Conservation (phyloP, 2,888 invertebrate species). For the Amiota minor region DNA sequence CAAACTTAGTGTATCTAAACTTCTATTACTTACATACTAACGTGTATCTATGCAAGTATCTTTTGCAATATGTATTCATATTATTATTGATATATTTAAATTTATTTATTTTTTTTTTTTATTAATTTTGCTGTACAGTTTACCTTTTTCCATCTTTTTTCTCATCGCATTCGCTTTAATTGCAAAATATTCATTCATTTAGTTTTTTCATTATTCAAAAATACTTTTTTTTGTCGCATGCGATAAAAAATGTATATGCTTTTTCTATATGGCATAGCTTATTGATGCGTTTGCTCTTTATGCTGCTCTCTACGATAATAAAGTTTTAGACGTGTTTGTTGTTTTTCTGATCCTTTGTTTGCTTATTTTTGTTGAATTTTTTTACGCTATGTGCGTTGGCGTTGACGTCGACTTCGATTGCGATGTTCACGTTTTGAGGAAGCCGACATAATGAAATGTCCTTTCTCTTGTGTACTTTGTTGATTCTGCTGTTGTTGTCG, state of each 20-base stretch:
- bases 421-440: slow-evolving; percentile 28
- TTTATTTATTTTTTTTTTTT: background rate
- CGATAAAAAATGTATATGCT: slow-evolving; percentile 39
- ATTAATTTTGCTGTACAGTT: slow-evolving; percentile 8
- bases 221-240: slow-evolving; percentile 45
- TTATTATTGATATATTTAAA: background rate
- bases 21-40: slow-evolving; percentile 6
- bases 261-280: background rate
- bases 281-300: background rate
- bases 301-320: slow-evolving; percentile 15
- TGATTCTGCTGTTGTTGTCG: slow-evolving; percentile 29
- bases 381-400: slow-evolving; percentile 57
- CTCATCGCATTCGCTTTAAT: too few species aligned
- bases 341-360: slow-evolving; percentile 30
- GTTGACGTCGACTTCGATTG: slow-evolving; percentile 34
- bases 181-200: slow-evolving; percentile 10
- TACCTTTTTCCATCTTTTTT: background rate
- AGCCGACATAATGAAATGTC: slow-evolving; percentile 33
- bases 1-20: slow-evolving; percentile 25
- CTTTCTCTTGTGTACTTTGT: slow-evolving; percentile 48
- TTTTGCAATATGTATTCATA: too few species aligned
- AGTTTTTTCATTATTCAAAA: background rate
- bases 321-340: background rate
- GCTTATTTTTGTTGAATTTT: slow-evolving; percentile 28
- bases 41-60: background rate